Evolutionary conservation across 2,797 vertebrate genomes (phyloP).

Genomic region (Sebastes diaconus): DNA sequence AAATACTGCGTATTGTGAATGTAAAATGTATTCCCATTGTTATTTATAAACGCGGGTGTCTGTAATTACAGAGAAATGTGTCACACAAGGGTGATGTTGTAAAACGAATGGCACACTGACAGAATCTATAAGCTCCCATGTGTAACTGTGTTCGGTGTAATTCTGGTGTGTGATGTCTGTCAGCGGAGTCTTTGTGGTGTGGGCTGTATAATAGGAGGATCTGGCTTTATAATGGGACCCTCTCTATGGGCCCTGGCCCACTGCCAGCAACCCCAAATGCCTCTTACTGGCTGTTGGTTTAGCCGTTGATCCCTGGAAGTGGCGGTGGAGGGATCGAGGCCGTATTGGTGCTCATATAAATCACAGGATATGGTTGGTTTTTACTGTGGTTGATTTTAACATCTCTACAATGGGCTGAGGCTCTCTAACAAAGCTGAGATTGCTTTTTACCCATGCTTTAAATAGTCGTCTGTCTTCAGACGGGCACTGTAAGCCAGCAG

Average conservation of each 20-base stretch:
- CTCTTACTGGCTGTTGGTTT: constrained; percentile 73
- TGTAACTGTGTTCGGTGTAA: constrained; percentile 29
- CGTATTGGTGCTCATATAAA: constrained; percentile 52
- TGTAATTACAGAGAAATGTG: constrained; percentile 41
- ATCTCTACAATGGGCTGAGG: constrained; percentile 37
- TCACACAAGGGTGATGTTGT: neutral
- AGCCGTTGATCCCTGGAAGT: constrained; percentile 79
- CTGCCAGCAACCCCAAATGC: constrained; percentile 66
- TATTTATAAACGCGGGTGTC: constrained; percentile 19
- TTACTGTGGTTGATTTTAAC: constrained; percentile 43
- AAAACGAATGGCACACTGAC: constrained; percentile 7
- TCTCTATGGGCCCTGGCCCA: constrained; percentile 63
- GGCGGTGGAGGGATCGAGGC: constrained; percentile 52
- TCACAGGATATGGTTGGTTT: constrained; percentile 61
- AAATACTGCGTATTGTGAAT: neutral
- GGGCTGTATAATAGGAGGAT: constrained; percentile 61
- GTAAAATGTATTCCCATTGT: constrained; percentile 27
- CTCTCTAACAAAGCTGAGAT: constrained; percentile 54
- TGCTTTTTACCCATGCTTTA: constrained; percentile 37
- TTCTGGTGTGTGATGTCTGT: constrained; percentile 59
- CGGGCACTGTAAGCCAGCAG: constrained; percentile 21
- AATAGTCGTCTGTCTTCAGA: constrained; percentile 61
- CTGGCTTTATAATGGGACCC: constrained; percentile 65
- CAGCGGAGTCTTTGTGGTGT: constrained; percentile 58
- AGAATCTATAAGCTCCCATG: constrained; percentile 16